Evolutionary conservation across 2,113 vertebrate genomes (phyloP).

Genomic region (Jaculus jaculus): DNA sequence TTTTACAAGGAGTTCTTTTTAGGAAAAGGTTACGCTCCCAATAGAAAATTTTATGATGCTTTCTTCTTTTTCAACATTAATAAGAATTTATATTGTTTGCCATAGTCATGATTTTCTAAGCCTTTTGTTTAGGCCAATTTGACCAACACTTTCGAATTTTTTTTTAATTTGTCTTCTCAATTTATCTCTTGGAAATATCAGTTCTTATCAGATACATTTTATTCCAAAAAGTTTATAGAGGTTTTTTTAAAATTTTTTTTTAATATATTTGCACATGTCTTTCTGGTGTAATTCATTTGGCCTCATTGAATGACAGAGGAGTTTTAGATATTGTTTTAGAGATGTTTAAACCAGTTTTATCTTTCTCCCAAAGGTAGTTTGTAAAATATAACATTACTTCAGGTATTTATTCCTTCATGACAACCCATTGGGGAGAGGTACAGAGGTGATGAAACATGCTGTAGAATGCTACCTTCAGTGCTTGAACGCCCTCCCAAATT

Average conservation of each 20-base stretch:
- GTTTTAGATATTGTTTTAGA: background rate
- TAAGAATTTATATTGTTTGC: slow-evolving; percentile 22
- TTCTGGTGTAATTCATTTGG: background rate
- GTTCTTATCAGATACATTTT: slow-evolving; percentile 2
- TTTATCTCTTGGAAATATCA: background rate
- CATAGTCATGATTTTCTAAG: background rate
- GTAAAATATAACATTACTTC: background rate
- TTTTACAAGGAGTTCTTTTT: slow-evolving; percentile 19
- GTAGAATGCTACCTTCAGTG: background rate
- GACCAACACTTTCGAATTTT: background rate
- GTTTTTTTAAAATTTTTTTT: background rate
- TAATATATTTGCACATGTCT: background rate
- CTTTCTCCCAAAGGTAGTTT: background rate
- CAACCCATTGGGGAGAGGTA: background rate
- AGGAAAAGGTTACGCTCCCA: background rate
- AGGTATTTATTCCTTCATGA: background rate
- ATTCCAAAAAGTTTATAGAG: background rate
- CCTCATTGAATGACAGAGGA: background rate
- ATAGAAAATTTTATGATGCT: slow-evolving; percentile 13
- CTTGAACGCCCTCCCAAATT: background rate
- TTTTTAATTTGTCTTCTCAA: background rate
- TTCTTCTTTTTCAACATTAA: slow-evolving; percentile 22
- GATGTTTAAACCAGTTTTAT: background rate
- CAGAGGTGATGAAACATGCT: background rate
- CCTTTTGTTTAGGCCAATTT: slow-evolving; percentile 26